Base-by-base conservation (phyloP, 2,797 vertebrate genomes). In the Cyclopterus lumpus region DNA sequence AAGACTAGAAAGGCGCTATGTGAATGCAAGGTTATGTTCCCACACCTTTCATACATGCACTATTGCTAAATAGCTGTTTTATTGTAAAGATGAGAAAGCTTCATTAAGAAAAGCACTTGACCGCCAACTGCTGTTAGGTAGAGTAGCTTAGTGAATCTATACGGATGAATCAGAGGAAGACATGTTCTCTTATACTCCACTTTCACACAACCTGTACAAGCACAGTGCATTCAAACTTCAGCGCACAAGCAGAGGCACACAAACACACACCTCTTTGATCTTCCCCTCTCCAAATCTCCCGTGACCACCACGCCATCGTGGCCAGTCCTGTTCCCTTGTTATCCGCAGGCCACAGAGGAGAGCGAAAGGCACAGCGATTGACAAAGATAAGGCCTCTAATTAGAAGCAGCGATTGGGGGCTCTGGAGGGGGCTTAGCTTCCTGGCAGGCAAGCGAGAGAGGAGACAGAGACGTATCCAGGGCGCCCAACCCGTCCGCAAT, bases 351-450 rank as follows among this genome's bases (percentile, higher is more conserved):
- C 63, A 28, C 87, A 75, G 82, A 88, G 75, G 74, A 84, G 86
- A 82, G 71, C 40, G 64, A 86, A 88, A 87, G 85, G 84, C 87
- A 44, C 32, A 1, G 82, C 89, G 93, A 94, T 92, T 91, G 91
- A 92, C 86, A 77, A 84, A 90, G 93, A 93, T 93, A 93, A 93
- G 91, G 83, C 82, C 81, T 87, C 89, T 93, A 92, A 94, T 93
- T 93, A 93, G 89, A 90, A 81, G 86, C 83, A 61, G 85, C 91
- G 87, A 93, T 91, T 89, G 88, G 86, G 86, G 77, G 81, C 71
- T 88, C 83, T 86, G 82, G 83, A 86, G 87, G 90, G 85, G 86
- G 82, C 80, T 88, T 87, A 86, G 84, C 82, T 92, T 91, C 86
- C 89, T 91, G 91, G 86, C 89, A 91, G 85, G 71, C 81, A 82